A percentile compares a stretch with the other conserved stretches of the same genome.
Evolutionary conservation across 2,797 vertebrate genomes (phyloP).

Genomic region (Poeciliopsis presidionis): DNA sequence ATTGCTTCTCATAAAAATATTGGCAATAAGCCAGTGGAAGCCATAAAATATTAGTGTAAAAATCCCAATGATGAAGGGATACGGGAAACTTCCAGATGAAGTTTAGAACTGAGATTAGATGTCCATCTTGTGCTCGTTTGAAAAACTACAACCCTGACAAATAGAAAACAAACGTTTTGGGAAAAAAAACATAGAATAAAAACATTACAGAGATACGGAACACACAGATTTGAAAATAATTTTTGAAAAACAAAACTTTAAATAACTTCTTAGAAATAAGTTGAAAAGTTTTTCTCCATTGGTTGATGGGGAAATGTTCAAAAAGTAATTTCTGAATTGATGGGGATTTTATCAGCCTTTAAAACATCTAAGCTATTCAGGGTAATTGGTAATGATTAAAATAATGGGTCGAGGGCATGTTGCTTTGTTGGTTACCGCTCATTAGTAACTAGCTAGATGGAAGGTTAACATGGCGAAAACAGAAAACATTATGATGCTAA

Average conservation of each 20-base stretch:
- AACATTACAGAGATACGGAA: background rate
- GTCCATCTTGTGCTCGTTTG: conserved; percentile 11
- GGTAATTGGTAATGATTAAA: background rate
- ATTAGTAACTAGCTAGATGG: conserved; percentile 11
- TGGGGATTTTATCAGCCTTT: background rate
- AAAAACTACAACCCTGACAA: conserved; percentile 1
- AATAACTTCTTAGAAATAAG: background rate
- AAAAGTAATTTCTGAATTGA: background rate
- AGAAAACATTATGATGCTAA: conserved; percentile 24
- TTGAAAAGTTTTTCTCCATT: background rate
- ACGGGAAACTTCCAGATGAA: background rate
- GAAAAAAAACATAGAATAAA: background rate
- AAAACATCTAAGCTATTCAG: background rate
- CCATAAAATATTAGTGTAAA: background rate
- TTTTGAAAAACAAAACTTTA: background rate
- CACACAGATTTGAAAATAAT: background rate
- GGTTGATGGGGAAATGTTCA: background rate
- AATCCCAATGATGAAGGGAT: background rate
- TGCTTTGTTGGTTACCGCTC: conserved; percentile 2
- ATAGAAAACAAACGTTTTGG: background rate
- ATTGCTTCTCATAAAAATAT: background rate
- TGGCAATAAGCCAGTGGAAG: background rate
- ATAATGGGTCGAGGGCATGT: background rate
- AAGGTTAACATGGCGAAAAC: conserved; percentile 26
- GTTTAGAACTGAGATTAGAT: conserved; percentile 13